Percentiles rank a stretch among this genome's conserved stretches.
Conservation (phyloP, 2,113 vertebrate genomes). For the Sprattus sprattus region DNA sequence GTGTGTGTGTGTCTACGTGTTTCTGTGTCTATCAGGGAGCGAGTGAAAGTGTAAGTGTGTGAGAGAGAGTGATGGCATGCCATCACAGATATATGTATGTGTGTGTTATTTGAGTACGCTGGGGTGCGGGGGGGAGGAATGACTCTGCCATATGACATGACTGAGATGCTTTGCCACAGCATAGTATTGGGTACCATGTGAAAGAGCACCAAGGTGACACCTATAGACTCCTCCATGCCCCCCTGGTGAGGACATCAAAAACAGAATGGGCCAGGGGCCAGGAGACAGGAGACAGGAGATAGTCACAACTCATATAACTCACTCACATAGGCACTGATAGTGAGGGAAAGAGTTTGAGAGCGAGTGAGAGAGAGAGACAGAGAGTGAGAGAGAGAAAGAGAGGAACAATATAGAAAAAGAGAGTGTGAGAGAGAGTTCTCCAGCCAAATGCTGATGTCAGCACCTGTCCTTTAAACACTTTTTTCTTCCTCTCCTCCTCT, state of each 20-base stretch:
- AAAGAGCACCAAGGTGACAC: not conserved
- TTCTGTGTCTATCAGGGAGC: not conserved
- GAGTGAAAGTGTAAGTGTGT: not conserved
- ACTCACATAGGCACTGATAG: too few relatives aligned
- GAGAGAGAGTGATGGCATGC: not conserved
- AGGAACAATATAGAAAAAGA: too few relatives aligned
- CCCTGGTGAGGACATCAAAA: too few relatives aligned
- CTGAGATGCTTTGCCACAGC: not conserved
- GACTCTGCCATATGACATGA: not conserved
- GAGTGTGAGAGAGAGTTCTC: not conserved
- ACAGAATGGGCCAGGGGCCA: too few relatives aligned
- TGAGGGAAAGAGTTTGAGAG: too few relatives aligned
- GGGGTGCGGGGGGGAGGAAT: not conserved
- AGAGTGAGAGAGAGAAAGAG: too few relatives aligned
- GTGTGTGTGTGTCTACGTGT: conserved; percentile 4
- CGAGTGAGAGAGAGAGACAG: too few relatives aligned
- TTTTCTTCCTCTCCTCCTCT: not conserved
- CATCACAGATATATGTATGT: not conserved
- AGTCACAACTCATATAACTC: too few relatives aligned
- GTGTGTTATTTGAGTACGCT: not conserved
- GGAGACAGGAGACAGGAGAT: too few relatives aligned
- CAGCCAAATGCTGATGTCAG: not conserved
- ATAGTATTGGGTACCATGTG: not conserved
- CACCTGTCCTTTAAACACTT: conserved; percentile 13
- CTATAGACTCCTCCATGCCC: too few relatives aligned